phyloP scores from a whole-genome alignment of 2,797 vertebrate genomes.

The Karalla daura region DNA sequence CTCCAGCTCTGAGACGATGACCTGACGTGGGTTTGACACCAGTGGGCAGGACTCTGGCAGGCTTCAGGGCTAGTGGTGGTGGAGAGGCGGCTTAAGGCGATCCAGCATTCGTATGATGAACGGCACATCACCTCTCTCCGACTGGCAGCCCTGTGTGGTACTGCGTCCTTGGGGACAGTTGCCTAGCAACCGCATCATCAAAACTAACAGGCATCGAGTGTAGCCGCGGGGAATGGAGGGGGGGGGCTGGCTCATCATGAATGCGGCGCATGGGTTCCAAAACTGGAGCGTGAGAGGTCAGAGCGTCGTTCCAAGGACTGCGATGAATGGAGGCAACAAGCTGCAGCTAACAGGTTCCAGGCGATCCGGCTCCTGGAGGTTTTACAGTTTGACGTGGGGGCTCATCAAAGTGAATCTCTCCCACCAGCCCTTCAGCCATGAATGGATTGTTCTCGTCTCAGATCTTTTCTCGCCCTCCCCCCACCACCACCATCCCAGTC shows the following conservation, averaged over 20 bases:
- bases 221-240: slow-evolving; percentile 52
- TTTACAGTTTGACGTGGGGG: slow-evolving; percentile 60
- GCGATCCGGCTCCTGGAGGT: slow-evolving; percentile 54
- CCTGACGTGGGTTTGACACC: too few relatives aligned
- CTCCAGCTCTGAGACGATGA: too few relatives aligned
- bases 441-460: slow-evolving; percentile 53
- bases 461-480: slow-evolving; percentile 50
- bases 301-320: slow-evolving; percentile 39
- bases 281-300: slow-evolving; percentile 48
- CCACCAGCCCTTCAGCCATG: slow-evolving; percentile 62
- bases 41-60: slow-evolving; percentile 47
- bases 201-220: slow-evolving; percentile 64
- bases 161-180: slow-evolving; percentile 75
- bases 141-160: slow-evolving; percentile 58
- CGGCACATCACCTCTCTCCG: slow-evolving; percentile 59
- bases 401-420: slow-evolving; percentile 73
- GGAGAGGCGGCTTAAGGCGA: slow-evolving; percentile 68
- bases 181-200: slow-evolving; percentile 80
- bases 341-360: slow-evolving; percentile 45
- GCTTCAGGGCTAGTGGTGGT: slow-evolving; percentile 32
- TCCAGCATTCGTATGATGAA: slow-evolving; percentile 75
- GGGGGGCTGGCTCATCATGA: slow-evolving; percentile 46
- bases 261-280: slow-evolving; percentile 50
- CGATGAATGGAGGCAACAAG: slow-evolving; percentile 40
- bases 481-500: slow-evolving; percentile 9